Base-by-base conservation (phyloP, 2,888 invertebrate genomes). In the Trichogramma dendrolimi region DNA sequence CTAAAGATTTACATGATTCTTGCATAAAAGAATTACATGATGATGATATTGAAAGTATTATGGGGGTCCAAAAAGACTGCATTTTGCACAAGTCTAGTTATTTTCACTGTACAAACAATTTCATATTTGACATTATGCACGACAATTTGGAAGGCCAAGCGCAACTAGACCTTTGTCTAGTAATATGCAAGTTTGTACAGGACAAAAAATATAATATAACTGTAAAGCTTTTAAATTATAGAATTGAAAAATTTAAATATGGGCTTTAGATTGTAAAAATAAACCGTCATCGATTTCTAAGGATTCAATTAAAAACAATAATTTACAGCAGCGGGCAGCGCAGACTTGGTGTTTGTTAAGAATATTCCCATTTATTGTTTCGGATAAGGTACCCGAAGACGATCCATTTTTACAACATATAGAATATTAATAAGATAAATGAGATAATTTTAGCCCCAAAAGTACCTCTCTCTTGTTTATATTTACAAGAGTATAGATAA, bases 341-440 rank as follows among this genome's bases (percentile, higher is more conserved):
- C 67, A 67, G 38, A 64, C 55, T 4, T 67, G 67, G 64, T 67
- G 57, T 49, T 55, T 67, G 4, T 39, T 67, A 46, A 51, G 64
- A 59, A 39, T 60, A 43, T 63, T 67, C 42, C 66, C 66, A 8
- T 67, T 67, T 49, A n/a, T 67, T 27, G 55, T 67, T n/a, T 51
- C 61, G 4, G 64, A 64, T 44, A 62, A 50, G 51, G 52, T 65
- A 27, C 47, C 52, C 52, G 44, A 7, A 49, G 50, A 63, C 42
- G 62, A 67, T 54, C 50, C 54, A 53, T 58, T 58, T 54, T 59
- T 64, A 39, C 39, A 51, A 46, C 14, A 57, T 49, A 58, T 67
- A 14, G 8, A 40, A 54, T 10, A 51, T 67, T 5, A 61, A 63
- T 40, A 52, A 55, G 55, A 67, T 67, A n/a, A 5, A 11, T 7